Conservation (phyloP, 2,113 vertebrate genomes). For the Tragelaphus strepsiceros region DNA sequence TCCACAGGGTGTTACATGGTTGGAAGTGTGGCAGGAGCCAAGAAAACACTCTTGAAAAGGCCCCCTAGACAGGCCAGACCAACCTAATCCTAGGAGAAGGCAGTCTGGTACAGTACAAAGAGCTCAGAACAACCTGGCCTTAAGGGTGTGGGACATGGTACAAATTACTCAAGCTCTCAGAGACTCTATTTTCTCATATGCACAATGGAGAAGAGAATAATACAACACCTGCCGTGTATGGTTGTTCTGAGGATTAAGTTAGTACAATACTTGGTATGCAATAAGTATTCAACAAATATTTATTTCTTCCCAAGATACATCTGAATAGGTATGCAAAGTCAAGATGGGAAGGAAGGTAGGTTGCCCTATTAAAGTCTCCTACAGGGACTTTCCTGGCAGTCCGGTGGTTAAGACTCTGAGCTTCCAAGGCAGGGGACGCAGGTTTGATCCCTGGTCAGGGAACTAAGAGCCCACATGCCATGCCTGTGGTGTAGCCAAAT, state of each 20-base stretch:
- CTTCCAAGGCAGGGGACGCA: neutral
- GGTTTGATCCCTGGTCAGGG: neutral
- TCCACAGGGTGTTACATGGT: neutral
- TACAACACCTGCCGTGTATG: neutral
- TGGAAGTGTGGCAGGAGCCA: neutral
- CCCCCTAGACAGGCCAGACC: neutral
- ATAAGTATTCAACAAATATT: neutral
- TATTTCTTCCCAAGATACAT: constrained; percentile 16
- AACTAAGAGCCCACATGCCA: neutral
- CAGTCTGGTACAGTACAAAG: neutral
- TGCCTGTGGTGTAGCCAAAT: neutral
- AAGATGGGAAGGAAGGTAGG: neutral
- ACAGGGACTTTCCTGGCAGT: neutral
- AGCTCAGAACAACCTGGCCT: neutral
- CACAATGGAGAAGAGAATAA: constrained; percentile 17
- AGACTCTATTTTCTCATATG: constrained; percentile 12
- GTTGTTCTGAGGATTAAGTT: constrained; percentile 13
- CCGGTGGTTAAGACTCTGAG: neutral
- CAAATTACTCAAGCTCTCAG: neutral
- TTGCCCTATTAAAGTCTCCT: neutral
- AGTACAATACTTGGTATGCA: neutral
- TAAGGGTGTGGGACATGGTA: neutral
- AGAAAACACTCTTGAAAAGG: constrained; percentile 25
- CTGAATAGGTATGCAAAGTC: neutral
- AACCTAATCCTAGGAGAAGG: neutral